Evolutionary conservation across 1,140 invertebrate species (phyloP), one percentile per base, ranked within the genome.

Genomic region (Acromyrmex charruanus): DNA sequence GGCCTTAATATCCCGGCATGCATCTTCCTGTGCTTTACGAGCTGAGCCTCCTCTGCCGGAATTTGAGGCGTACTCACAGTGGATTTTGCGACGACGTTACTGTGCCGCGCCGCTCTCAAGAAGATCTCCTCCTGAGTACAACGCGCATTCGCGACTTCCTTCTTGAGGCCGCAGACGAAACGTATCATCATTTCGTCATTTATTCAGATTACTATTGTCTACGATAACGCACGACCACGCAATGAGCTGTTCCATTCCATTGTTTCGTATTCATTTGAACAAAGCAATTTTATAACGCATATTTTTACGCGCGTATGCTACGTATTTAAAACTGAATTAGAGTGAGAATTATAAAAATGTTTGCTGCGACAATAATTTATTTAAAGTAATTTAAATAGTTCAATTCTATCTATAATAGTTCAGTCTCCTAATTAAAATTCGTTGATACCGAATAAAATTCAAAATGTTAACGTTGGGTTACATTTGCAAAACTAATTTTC

Each of bases 1-100:
- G 94, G 95, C 93, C 94, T 95, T 95, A 95, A 95, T 95, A 95
- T 95, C 94, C 94, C 94, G 90, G 94, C 93, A 94, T 95, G 95
- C 94, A 95, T 95, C 95, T 95, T 95, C 94, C 94, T 94, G 95
- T 95, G 94, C 94, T 95, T 95, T 95, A 94, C 93, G 93, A 94
- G 94, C 93, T 95, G 94, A 95, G 94, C 94, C 94, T 95, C 94
- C 94, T 94, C 94, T 90, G 91, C 93, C 93, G 92, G 94, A 95
- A 95, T 95, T 94, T 94, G 92, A 95, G 93, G 94, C 93, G 93
- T 93, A 94, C 94, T 94, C 92, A 93, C 93, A 93, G 91, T 95
- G 93, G 94, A 95, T 95, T 95, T 95, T 93, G 87, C 89, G 85
- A 88, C 87, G 86, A 89, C 90, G 85, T 88, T 89, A 81, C 88